Percentiles rank a stretch among this genome's conserved stretches.
Evolutionary conservation across 2,888 invertebrate species (phyloP).

Genomic region (Drosophila lacicola): DNA sequence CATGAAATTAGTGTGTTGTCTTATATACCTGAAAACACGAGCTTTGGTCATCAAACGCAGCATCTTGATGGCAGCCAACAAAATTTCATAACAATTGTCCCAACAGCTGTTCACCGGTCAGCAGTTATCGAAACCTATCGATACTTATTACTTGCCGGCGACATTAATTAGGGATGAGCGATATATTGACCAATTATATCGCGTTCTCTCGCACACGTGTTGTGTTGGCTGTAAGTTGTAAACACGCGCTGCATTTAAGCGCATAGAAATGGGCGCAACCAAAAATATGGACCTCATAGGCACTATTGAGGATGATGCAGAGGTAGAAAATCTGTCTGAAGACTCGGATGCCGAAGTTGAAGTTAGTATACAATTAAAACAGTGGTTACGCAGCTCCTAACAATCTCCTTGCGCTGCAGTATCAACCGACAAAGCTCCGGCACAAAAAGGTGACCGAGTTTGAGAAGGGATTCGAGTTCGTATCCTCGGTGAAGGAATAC

Average conservation of each 20-base stretch:
- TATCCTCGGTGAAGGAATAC: slow-evolving; percentile 91
- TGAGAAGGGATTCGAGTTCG: slow-evolving; percentile 92
- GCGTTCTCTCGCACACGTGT: slow-evolving; percentile 58
- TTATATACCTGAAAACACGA: slow-evolving; percentile 34
- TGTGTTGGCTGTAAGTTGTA: slow-evolving; percentile 44
- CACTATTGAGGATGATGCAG: slow-evolving; percentile 93
- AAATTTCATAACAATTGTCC: slow-evolving; percentile 71
- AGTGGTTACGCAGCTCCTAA: background rate
- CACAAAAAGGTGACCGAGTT: slow-evolving; percentile 90
- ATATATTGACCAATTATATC: slow-evolving; percentile 1
- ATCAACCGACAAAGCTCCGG: slow-evolving; percentile 93
- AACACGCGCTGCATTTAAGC: slow-evolving; percentile 62
- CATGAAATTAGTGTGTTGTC: background rate
- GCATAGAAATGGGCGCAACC: slow-evolving; percentile 68
- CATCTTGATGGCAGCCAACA: slow-evolving; percentile 45
- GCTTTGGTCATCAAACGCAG: slow-evolving; percentile 64
- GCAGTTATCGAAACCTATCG: slow-evolving; percentile 13
- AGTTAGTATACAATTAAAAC: slow-evolving; percentile 85
- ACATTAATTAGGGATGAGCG: background rate
- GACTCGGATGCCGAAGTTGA: slow-evolving; percentile 93
- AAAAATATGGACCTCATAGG: slow-evolving; percentile 88
- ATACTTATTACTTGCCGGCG: slow-evolving; percentile 4
- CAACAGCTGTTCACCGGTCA: slow-evolving; percentile 52
- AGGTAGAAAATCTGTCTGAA: slow-evolving; percentile 92
- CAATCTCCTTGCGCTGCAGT: slow-evolving; percentile 86